Percentiles rank a stretch among this genome's conserved stretches.
phyloP scores from a whole-genome alignment of 2,113 vertebrate genomes.

The Pomatostomus ruficeps region DNA sequence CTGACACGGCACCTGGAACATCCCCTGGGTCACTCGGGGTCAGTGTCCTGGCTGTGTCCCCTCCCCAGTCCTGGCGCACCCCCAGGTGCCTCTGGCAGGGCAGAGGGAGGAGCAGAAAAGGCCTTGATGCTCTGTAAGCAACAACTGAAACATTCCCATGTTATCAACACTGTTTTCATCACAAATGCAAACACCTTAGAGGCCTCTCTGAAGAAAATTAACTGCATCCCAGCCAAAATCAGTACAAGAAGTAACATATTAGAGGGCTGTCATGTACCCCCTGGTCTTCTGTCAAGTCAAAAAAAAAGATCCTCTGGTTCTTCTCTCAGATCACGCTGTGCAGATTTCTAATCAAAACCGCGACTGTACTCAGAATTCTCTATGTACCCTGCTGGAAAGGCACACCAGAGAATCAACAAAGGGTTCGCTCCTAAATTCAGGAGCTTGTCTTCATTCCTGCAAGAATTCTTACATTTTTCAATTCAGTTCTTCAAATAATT shows the following conservation, averaged over 20 bases:
- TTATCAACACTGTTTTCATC: not conserved
- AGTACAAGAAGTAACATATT: not conserved
- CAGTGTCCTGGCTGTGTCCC: not conserved
- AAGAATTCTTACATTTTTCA: not conserved
- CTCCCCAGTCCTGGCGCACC: not conserved
- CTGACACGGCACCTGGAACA: fast-evolving
- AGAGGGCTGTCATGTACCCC: not conserved
- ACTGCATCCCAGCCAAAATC: not conserved
- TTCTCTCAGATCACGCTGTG: not conserved
- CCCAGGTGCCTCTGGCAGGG: not conserved
- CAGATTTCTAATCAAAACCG: not conserved
- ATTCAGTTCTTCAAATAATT: not conserved
- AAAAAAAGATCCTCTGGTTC: not conserved
- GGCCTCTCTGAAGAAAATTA: not conserved
- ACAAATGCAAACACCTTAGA: not conserved
- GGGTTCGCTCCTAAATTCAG: not conserved
- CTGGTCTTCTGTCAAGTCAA: not conserved
- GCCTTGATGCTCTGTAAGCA: fast-evolving
- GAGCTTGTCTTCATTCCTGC: not conserved
- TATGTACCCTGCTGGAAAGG: not conserved
- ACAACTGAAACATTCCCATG: not conserved
- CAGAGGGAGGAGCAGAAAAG: not conserved
- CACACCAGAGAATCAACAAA: not conserved
- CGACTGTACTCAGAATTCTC: not conserved
- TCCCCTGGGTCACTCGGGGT: not conserved